Conservation (phyloP, 2,797 vertebrate species). For the Pangasius macronema region DNA sequence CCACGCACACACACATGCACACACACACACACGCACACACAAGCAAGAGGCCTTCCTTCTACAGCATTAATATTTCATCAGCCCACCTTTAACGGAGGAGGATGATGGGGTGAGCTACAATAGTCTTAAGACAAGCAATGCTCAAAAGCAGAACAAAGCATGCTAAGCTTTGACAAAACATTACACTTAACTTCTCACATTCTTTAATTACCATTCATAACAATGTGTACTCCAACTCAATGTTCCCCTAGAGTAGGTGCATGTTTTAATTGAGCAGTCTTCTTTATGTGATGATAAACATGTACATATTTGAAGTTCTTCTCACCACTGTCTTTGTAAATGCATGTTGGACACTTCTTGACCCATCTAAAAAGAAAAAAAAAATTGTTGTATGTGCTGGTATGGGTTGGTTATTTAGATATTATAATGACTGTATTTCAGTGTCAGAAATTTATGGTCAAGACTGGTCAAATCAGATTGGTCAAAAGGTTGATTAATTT, state of each 20-base stretch:
- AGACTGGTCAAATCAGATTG: background rate
- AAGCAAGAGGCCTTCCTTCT: slow-evolving; percentile 52
- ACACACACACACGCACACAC: slow-evolving; percentile 24
- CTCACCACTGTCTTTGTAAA: background rate
- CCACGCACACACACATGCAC: slow-evolving; percentile 1
- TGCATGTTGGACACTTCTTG: background rate
- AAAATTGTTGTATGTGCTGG: background rate
- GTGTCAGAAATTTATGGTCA: background rate
- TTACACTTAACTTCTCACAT: slow-evolving; percentile 30
- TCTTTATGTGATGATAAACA: background rate
- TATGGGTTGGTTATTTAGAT: background rate
- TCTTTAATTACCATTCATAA: slow-evolving; percentile 12
- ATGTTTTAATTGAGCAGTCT: background rate
- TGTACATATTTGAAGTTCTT: background rate
- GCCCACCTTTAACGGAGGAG: slow-evolving; percentile 52
- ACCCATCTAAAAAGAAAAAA: background rate
- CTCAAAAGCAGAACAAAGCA: slow-evolving; percentile 46
- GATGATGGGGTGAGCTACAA: slow-evolving; percentile 36
- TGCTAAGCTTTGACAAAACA: slow-evolving; percentile 31
- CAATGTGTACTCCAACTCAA: background rate
- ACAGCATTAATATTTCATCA: slow-evolving; percentile 68
- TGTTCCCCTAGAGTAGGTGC: background rate
- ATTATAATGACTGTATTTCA: background rate
- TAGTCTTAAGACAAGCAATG: slow-evolving; percentile 38
- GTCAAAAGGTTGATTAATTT: background rate